Base-by-base conservation (phyloP, 2,797 vertebrate genomes). In the Melanotaenia parkinsoni region DNA sequence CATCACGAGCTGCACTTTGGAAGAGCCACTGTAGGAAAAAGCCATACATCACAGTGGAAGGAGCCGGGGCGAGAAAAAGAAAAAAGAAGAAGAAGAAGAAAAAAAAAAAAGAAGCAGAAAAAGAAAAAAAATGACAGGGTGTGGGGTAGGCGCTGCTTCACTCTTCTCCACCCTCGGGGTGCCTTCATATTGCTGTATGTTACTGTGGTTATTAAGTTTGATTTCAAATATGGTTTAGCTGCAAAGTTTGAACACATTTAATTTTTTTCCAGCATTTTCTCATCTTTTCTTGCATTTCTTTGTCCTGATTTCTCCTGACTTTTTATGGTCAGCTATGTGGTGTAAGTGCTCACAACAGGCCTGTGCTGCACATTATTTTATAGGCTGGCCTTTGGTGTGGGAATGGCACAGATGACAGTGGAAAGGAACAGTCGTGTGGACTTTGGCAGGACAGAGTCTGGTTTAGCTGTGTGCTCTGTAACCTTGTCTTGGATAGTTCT, bases 391-490 rank as follows among this genome's bases (percentile, higher is more conserved):
- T 95, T 81, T 86, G 82, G 87, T 90, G 85, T 97, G 96, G 95
- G 96, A 96, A 95, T 81, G 92, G 93, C 94, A 94, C 96, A 97
- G 96, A 97, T 97, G 96, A 98, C 96, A 95, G 94, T 93, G 94
- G 95, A 96, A 96, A 95, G 86, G 95, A 95, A 91, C 80, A 95
- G 87, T 91, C 93, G 93, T 95, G 95, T 95, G 93, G 94, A 96
- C 95, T 95, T 96, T 97, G 96, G 96, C 96, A 96, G 92, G 93
- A 92, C 91, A 91, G 90, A 80, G 86, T 84, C 73, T 79, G 81
- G 85, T 83, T 82, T 57, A 94, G 93, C 89, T 88, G 91, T 66
- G 91, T 71, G 92, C 78, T 75, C 61, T 73, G 72, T 56, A 77
- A 70, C 60, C 60, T 62, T 74, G 63, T 81, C 60, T 78, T 63